Base-by-base conservation (phyloP, 23 tunicate species). In the Ciona savignyi region DNA sequence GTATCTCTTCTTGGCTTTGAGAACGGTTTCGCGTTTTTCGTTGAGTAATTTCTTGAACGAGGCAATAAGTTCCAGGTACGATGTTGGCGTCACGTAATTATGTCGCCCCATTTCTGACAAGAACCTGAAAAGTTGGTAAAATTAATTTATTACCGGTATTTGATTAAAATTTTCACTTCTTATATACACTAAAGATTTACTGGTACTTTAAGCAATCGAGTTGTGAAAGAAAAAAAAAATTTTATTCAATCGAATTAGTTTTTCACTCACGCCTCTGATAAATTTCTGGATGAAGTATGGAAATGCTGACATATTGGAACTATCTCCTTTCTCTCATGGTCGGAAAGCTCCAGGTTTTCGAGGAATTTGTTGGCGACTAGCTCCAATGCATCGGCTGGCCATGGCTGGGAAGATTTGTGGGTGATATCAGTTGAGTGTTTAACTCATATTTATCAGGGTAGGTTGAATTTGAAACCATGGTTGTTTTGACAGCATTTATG, bases 381-480 rank as follows among this genome's bases (percentile, higher is more conserved):
- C 56, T 94, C 99, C 72, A 94, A 68, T 21, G 99, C 99, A 78
- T 94, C 99, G 21, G 93, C 95, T 63, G 99, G 99, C 99, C 99
- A 94, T 0, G 99, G 95, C 98, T 89, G 78, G 15, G 26, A 63
- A 25, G 6, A 72, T 24, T 24, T n/a, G n/a, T n/a, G n/a, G n/a
- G n/a, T n/a, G n/a, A n/a, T n/a, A n/a, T n/a, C n/a, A n/a, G n/a
- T n/a, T n/a, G n/a, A n/a, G n/a, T n/a, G n/a, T n/a, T n/a, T n/a
- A n/a, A n/a, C n/a, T n/a, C n/a, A n/a, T n/a, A n/a, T n/a, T n/a
- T n/a, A n/a, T n/a, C n/a, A n/a, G n/a, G n/a, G n/a, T n/a, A n/a
- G n/a, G n/a, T n/a, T n/a, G n/a, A n/a, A n/a, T n/a, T n/a, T n/a
- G n/a, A n/a, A n/a, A n/a, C n/a, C n/a, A n/a, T n/a, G n/a, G n/a